Conservation (phyloP, 2,797 vertebrate genomes). For the Rhincodon typus region DNA sequence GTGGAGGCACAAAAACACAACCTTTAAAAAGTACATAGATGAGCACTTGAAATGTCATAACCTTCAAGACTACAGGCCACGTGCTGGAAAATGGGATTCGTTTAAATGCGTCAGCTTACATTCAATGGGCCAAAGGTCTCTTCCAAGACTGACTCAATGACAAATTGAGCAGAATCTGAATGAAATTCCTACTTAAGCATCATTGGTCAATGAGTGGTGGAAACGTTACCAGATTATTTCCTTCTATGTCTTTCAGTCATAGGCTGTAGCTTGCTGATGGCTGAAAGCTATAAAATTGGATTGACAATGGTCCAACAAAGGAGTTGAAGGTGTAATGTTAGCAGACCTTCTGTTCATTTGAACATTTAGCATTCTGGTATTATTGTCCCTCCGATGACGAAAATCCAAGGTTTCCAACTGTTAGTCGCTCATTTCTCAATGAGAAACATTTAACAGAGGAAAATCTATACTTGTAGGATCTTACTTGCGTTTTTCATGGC, state of each 20-base stretch:
- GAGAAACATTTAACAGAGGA: neutral
- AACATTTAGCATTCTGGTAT: neutral
- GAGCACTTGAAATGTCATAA: no score
- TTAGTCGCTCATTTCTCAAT: neutral
- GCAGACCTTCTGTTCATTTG: neutral
- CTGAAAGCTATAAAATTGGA: neutral
- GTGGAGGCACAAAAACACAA: no score
- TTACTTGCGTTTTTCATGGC: neutral
- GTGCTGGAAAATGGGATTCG: no score
- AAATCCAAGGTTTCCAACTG: neutral
- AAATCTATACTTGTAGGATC: neutral
- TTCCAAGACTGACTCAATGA: no score
- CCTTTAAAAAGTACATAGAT: no score
- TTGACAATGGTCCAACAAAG: neutral
- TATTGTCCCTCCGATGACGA: neutral
- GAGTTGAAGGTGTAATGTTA: neutral
- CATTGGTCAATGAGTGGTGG: neutral
- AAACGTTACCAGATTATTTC: neutral
- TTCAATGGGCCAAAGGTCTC: no score
- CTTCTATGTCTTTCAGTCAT: neutral
- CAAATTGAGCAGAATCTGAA: neutral
- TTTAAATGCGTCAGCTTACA: no score
- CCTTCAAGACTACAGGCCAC: no score
- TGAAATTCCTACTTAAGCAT: neutral
- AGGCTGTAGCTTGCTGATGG: neutral